Evolutionary conservation across 2,797 vertebrate species (phyloP), one percentile per base, ranked within the genome.

Genomic region (Onychomys leucogaster): DNA sequence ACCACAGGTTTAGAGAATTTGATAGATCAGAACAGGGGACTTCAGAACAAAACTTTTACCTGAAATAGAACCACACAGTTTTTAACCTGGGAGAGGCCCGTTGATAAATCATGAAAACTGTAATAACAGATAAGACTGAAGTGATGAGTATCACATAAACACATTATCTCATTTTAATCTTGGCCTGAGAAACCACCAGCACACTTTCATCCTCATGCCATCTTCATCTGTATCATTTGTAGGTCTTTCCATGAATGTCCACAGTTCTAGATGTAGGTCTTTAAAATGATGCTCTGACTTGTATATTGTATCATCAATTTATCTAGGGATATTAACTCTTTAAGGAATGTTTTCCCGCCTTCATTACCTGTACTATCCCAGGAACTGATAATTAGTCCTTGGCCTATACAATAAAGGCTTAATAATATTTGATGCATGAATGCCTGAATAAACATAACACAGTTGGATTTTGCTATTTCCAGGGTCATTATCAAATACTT

Each of bases 41-140:
- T 87, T 83, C 43, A 94, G 75, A 6, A 29, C 13, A n/a, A 16
- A 57, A 49, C 21, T 89, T 95, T 94, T 55, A 52, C 29, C 27
- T 32, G 25, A 76, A 91, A 69, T 2, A 75, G 82, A 69, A 23
- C 23, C 41, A 46, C 27, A 43, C 21, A 32, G 10, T 65, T 82
- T 96, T 86, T 55, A 65, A 89, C 6, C 29, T 34, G 21, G 63
- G 76, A 76, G 65, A 71, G 6, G 12, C 55, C 27, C 46, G 7
- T 4, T n/a, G 43, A 73, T 23, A 4, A 2, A 41, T 83, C 67
- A 7, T 32, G 9, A 88, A 89, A 77, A 78, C 2, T 59, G 14
- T 80, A 77, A 71, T 59, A 65, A 55, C 8, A 25, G 17, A 57
- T 43, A 11, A 78, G 49, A 32, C 32, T 4, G 23, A 59, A 49